These are phyloP conservation scores for Orthosia cruda DNA, from an alignment of 2,888 invertebrate species.

Conservation along the genomic window DNA sequence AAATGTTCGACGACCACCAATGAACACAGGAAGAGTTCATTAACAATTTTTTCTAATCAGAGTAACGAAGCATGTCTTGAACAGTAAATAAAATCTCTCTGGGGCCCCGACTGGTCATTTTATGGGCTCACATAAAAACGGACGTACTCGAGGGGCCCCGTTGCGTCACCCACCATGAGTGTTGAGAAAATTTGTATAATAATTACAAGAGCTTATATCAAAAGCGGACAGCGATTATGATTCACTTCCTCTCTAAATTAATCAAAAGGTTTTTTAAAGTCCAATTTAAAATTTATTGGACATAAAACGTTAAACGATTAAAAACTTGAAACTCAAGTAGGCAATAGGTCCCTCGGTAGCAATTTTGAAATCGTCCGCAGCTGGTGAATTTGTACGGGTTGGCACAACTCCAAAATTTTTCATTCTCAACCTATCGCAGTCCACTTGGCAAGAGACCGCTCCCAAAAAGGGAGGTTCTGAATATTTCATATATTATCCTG, in stretches of 20 bases:
- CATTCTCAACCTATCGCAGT: slow-evolving; percentile 37
- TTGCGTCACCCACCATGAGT: slow-evolving; percentile 84
- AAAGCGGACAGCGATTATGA: slow-evolving; percentile 72
- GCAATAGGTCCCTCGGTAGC: slow-evolving; percentile 31
- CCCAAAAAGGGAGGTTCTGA: slow-evolving; percentile 60
- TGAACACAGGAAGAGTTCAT: slow-evolving; percentile 7
- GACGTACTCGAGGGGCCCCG: slow-evolving; percentile 83
- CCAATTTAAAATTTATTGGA: slow-evolving; percentile 21
- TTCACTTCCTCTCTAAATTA: slow-evolving; percentile 30
- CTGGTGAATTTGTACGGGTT: slow-evolving; percentile 49
- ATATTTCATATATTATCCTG: slow-evolving; percentile 38
- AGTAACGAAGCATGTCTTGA: slow-evolving; percentile 43
- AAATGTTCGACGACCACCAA: background rate
- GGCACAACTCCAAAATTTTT: slow-evolving; percentile 53
- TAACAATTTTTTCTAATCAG: slow-evolving; percentile 26
- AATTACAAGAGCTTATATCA: slow-evolving; percentile 69
- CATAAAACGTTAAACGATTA: slow-evolving; percentile 34
- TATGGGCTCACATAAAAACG: slow-evolving; percentile 79
- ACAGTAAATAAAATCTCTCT: slow-evolving; percentile 72
- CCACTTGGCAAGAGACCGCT: slow-evolving; percentile 51
- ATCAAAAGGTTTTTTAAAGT: slow-evolving; percentile 16
- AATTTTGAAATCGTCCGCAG: slow-evolving; percentile 39
- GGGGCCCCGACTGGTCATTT: slow-evolving; percentile 78
- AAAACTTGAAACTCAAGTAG: slow-evolving; percentile 36
- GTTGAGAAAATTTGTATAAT: slow-evolving; percentile 82